Evolutionary conservation across 2,113 vertebrate species (phyloP).

Genomic region (Podocnemis expansa): DNA sequence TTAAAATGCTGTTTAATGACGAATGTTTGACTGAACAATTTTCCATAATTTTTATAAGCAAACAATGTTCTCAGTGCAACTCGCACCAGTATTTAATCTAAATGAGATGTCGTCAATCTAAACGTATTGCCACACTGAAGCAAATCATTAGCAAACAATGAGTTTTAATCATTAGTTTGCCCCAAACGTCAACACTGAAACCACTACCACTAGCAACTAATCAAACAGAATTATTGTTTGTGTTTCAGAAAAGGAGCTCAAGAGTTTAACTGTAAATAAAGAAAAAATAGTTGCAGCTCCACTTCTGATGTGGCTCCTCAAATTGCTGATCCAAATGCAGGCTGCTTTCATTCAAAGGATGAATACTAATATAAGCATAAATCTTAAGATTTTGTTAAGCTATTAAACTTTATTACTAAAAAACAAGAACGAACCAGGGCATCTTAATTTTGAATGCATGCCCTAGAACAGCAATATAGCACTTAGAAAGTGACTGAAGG

Average conservation of each 20-base stretch:
- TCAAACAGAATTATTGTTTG: background rate
- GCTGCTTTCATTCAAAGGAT: background rate
- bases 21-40: background rate
- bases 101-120: background rate
- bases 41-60: background rate
- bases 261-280: background rate
- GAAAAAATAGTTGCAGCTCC: background rate
- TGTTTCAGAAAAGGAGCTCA: slow-evolving; percentile 14
- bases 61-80: background rate
- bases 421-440: background rate
- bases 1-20: background rate
- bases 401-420: background rate
- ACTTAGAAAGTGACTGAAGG: background rate
- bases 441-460: background rate
- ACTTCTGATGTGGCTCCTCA: background rate
- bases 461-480: accelerated
- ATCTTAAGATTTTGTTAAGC: background rate
- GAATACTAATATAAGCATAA: background rate
- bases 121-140: background rate
- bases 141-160: slow-evolving; percentile 19
- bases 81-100: background rate
- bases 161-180: background rate
- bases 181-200: slow-evolving; percentile 11
- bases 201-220: background rate
- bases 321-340: background rate